Evolutionary conservation across 2,888 invertebrate genomes (phyloP).

Genomic region (Marronus borbonicus): DNA sequence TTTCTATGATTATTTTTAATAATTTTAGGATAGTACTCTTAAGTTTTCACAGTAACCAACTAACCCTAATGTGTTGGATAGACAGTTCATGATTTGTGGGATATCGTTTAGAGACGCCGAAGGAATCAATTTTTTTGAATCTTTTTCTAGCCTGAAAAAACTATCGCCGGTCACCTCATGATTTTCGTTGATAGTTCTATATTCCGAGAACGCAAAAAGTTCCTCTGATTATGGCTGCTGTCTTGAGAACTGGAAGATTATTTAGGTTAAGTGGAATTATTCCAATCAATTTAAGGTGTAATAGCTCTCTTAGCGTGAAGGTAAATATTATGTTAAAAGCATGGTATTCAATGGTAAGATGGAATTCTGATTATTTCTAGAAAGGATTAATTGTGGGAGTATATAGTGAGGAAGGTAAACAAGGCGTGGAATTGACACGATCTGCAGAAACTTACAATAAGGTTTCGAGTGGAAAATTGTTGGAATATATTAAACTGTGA

Average conservation of each 20-base stretch:
- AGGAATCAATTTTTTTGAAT: slow-evolving; percentile 4
- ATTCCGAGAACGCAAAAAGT: neutral
- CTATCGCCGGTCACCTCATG: neutral
- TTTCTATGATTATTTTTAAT: neutral
- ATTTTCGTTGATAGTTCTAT: neutral
- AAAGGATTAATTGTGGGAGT: slow-evolving; percentile 74
- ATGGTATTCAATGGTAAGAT: neutral
- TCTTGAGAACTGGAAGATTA: slow-evolving; percentile 19
- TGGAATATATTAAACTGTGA: slow-evolving; percentile 72
- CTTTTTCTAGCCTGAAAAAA: neutral
- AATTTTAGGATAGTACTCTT: neutral
- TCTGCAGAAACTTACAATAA: slow-evolving; percentile 72
- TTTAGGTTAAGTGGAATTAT: slow-evolving; percentile 38
- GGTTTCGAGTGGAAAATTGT: slow-evolving; percentile 70
- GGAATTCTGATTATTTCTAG: slow-evolving; percentile 63
- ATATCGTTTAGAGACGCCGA: neutral
- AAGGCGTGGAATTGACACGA: slow-evolving; percentile 69
- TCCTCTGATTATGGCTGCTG: slow-evolving; percentile 35
- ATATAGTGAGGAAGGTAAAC: slow-evolving; percentile 68
- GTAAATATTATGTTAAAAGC: slow-evolving; percentile 8
- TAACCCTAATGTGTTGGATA: neutral
- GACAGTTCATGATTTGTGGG: slow-evolving; percentile 5
- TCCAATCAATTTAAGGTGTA: neutral
- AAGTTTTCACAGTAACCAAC: neutral
- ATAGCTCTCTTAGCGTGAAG: slow-evolving; percentile 27